phyloP scores from a whole-genome alignment of 2,113 vertebrate genomes.

The Drymodes brunneopygia region DNA sequence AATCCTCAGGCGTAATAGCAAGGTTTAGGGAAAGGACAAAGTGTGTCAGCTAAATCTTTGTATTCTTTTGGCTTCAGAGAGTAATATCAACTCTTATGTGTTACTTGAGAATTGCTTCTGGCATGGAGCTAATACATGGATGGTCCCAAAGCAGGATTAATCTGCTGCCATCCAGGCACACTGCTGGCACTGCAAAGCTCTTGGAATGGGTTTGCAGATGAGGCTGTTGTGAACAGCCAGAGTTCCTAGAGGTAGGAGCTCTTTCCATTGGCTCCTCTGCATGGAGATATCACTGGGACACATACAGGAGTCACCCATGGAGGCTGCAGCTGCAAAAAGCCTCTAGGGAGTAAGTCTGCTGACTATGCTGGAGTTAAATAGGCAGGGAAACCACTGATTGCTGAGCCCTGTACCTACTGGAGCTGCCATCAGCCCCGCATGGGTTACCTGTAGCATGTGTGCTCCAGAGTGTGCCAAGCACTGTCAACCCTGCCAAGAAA shows the following conservation, averaged over 20 bases:
- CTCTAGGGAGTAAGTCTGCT: not conserved
- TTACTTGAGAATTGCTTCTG: not conserved
- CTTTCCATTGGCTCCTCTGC: not conserved
- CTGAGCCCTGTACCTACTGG: not conserved
- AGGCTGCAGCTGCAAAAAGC: not conserved
- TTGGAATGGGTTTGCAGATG: not conserved
- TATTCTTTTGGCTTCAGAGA: not conserved
- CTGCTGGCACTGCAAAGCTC: not conserved
- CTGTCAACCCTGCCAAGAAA: not conserved
- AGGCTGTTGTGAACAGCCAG: not conserved
- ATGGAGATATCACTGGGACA: not conserved
- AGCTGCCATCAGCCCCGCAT: not conserved
- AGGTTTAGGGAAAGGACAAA: not conserved
- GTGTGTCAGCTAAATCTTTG: not conserved
- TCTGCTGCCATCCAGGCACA: not conserved
- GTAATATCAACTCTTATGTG: not conserved
- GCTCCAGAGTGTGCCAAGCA: not conserved
- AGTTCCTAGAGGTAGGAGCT: not conserved
- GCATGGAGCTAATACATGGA: not conserved
- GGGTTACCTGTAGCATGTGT: not conserved
- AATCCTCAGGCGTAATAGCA: not conserved
- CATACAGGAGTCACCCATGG: not conserved
- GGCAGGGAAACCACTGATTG: not conserved
- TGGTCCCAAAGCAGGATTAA: not conserved
- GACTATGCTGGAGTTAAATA: not conserved